Conservation (phyloP, 2,797 vertebrate species). For the Myotis daubentonii region DNA sequence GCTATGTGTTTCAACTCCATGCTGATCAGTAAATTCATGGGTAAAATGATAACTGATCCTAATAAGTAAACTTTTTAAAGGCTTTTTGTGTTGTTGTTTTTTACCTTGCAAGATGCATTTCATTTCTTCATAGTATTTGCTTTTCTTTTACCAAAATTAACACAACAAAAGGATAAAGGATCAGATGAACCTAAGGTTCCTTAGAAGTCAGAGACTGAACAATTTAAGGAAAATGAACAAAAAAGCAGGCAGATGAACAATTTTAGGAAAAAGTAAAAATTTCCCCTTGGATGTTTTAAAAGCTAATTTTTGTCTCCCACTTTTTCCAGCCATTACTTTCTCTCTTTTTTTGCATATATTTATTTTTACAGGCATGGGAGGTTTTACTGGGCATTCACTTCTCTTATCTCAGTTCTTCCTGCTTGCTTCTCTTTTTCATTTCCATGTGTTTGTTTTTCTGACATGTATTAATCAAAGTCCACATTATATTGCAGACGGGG, state of each 20-base stretch:
- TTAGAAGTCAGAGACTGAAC: neutral
- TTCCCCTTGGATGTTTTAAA: neutral
- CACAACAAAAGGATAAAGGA: neutral
- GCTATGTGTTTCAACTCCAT: conserved; percentile 36
- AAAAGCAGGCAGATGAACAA: neutral
- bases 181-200: neutral
- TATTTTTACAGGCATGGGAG: neutral
- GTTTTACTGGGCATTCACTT: conserved; percentile 8
- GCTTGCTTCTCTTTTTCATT: conserved; percentile 18
- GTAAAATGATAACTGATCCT: conserved; percentile 71
- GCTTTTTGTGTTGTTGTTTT: neutral
- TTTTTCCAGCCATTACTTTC: neutral
- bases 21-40: conserved; percentile 69
- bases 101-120: conserved; percentile 50
- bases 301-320: neutral
- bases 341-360: neutral
- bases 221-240: conserved; percentile 12
- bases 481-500: neutral
- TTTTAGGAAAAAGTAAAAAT: neutral
- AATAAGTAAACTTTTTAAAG: conserved; percentile 49
- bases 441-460: conserved; percentile 21
- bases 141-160: conserved; percentile 64
- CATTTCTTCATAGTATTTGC: conserved; percentile 64
- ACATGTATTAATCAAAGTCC: neutral
- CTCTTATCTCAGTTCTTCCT: conserved; percentile 45